A percentile compares a stretch with the other conserved stretches of the same genome.
Conservation (phyloP, 2,113 vertebrate genomes). For the Dasyornis broadbenti region DNA sequence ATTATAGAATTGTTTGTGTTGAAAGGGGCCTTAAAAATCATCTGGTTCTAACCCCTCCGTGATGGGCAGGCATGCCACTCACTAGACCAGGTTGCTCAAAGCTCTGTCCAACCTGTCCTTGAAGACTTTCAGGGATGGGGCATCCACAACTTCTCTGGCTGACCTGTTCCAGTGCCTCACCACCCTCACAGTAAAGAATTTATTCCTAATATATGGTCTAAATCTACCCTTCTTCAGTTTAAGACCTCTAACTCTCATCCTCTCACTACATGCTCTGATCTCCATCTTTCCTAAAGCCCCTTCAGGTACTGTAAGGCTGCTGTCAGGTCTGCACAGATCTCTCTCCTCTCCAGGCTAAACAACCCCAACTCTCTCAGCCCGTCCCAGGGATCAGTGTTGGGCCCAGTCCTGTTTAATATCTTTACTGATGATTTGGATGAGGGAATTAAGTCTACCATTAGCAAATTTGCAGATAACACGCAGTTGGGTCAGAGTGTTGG, state of each 20-base stretch:
- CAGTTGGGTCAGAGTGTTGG: neutral
- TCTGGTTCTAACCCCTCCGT: neutral
- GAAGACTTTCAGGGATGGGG: neutral
- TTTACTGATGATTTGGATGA: neutral
- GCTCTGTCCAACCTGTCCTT: neutral
- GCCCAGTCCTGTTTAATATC: neutral
- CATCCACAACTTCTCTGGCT: neutral
- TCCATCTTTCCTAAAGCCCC: neutral
- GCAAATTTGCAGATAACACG: neutral
- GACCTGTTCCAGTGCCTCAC: neutral
- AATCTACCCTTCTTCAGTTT: neutral
- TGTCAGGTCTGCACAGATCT: neutral
- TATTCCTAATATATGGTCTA: neutral
- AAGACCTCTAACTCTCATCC: rapidly evolving
- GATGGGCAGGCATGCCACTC: neutral
- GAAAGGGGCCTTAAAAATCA: neutral
- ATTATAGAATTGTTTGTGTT: neutral
- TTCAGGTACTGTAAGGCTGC: neutral
- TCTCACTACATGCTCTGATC: neutral
- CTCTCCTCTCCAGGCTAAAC: neutral
- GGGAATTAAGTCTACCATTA: neutral
- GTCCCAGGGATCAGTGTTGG: neutral
- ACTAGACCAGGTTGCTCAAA: neutral
- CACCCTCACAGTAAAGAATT: neutral
- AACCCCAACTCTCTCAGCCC: neutral